phyloP scores from a whole-genome alignment of 2,888 invertebrate species.

The Eugnorisma glareosa region DNA sequence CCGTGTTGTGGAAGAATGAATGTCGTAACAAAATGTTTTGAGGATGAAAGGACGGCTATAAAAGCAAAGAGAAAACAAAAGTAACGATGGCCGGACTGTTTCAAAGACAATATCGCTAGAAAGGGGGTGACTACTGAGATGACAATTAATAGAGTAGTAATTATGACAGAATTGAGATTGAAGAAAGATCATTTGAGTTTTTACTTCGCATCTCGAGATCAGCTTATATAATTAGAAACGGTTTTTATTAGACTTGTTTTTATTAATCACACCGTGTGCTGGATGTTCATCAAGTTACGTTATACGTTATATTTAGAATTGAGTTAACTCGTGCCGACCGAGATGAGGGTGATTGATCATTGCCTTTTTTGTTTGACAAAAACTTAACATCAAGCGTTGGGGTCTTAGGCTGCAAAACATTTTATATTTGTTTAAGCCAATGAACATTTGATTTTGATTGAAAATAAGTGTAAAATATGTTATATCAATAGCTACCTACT shows the following conservation, averaged over 20 bases:
- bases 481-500: too few species aligned
- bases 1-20: background rate
- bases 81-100: background rate
- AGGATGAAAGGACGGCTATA: background rate
- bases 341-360: background rate
- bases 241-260: constrained; percentile 15
- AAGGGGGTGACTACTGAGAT: background rate
- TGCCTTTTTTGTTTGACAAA: background rate
- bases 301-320: constrained; percentile 15
- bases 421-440: too few species aligned
- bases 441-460: too few species aligned
- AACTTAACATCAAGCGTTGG: too few species aligned
- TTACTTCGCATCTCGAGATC: constrained; percentile 2
- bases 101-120: background rate
- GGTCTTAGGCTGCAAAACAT: too few species aligned
- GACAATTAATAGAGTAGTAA: background rate
- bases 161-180: background rate
- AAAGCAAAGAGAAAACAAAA: background rate
- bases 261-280: background rate
- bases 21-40: background rate
- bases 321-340: background rate
- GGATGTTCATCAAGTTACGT: constrained; percentile 1
- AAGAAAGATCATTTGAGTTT: background rate
- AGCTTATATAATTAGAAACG: background rate
- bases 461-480: too few species aligned